A percentile compares a stretch with the other conserved stretches of the same genome.
Conservation (phyloP, 2,888 invertebrate species). For the Calameuta idolon region DNA sequence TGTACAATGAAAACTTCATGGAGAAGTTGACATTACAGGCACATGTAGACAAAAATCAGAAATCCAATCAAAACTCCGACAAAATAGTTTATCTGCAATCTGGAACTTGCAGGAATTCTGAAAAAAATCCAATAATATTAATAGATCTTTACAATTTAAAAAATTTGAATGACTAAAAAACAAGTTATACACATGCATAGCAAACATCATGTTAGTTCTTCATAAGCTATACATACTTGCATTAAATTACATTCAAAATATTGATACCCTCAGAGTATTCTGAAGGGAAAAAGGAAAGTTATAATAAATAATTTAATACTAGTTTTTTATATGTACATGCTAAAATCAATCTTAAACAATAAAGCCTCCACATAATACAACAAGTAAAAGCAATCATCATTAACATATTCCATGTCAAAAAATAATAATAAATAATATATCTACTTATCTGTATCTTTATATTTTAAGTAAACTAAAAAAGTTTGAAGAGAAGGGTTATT, state of each 20-base stretch:
- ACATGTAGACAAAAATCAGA: constrained; percentile 53
- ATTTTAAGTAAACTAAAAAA: background rate
- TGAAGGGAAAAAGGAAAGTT: background rate
- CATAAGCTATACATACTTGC: background rate
- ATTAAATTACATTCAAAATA: background rate
- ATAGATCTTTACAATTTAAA: background rate
- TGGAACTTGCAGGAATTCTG: constrained; percentile 31
- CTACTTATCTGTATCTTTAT: background rate
- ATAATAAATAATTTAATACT: background rate
- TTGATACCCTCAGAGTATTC: background rate
- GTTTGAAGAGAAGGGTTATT: background rate
- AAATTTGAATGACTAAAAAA: background rate
- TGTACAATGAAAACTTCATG: background rate
- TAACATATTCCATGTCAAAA: background rate
- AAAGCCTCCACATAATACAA: background rate
- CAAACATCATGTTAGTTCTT: background rate
- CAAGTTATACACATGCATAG: background rate
- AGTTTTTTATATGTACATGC: background rate
- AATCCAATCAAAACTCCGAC: constrained; percentile 52
- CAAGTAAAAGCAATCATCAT: background rate
- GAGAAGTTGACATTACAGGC: constrained; percentile 31
- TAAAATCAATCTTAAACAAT: background rate
- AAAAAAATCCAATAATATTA: constrained; percentile 3
- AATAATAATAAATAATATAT: background rate
- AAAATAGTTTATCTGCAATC: constrained; percentile 53